Percentiles rank a stretch among this genome's conserved stretches.
Conservation (phyloP, 2,888 invertebrate species). For the Sycophila texana region DNA sequence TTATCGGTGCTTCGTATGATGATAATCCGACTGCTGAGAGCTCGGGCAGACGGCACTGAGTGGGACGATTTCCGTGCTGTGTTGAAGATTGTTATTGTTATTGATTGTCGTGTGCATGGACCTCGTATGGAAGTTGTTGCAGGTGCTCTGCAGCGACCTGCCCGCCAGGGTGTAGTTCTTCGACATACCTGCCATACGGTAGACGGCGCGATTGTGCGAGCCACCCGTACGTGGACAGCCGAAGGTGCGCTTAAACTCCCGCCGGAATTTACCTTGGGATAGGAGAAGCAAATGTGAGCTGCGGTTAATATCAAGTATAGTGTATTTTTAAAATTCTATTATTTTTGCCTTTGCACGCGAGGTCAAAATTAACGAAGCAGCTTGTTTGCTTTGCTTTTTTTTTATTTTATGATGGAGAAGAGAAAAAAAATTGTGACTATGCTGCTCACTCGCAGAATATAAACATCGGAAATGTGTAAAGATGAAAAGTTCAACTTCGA, state of each 20-base stretch:
- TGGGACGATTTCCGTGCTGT: conserved; percentile 69
- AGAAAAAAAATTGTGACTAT: too few species aligned
- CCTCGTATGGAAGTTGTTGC: conserved; percentile 55
- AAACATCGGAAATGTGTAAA: too few species aligned
- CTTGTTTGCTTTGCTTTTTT: too few species aligned
- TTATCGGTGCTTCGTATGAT: conserved; percentile 46
- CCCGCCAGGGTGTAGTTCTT: conserved; percentile 41
- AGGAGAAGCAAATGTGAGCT: too few species aligned
- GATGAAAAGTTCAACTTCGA: too few species aligned
- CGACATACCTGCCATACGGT: conserved; percentile 62
- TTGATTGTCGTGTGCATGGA: conserved; percentile 63
- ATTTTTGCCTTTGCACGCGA: too few species aligned
- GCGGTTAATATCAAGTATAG: too few species aligned
- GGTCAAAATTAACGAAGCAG: too few species aligned
- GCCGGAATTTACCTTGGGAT: conserved; percentile 75
- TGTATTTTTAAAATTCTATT: too few species aligned
- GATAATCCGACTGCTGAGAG: conserved; percentile 45
- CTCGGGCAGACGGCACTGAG: conserved; percentile 60
- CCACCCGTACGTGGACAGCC: conserved; percentile 62
- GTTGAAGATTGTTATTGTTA: conserved; percentile 66
- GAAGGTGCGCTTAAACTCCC: conserved; percentile 75
- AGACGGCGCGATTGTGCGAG: conserved; percentile 60
- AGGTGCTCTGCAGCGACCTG: neutral
- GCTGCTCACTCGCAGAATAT: too few species aligned
- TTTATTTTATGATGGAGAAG: too few species aligned